Evolutionary conservation across 2,888 invertebrate genomes (phyloP).

Genomic region (Netelia fuscicornis): DNA sequence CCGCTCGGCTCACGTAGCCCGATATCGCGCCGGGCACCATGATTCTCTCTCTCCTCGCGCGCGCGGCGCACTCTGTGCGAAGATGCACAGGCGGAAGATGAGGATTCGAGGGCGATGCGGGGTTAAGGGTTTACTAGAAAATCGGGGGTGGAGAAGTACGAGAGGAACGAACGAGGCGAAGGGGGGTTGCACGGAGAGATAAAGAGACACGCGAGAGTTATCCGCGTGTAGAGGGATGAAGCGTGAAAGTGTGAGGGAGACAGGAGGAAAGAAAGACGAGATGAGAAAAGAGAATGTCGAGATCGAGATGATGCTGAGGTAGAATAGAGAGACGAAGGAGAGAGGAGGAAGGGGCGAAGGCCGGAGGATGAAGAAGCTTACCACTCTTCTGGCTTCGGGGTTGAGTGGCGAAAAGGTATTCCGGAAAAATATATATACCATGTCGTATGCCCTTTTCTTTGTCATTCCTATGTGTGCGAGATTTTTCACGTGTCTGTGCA

Average conservation of each 20-base stretch:
- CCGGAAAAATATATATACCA: conserved; percentile 56
- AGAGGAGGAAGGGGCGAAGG: conserved; percentile 1
- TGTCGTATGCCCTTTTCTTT: conserved; percentile 40
- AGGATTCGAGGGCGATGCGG: conserved; percentile 49
- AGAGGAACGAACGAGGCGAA: background rate
- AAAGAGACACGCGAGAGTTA: conserved; percentile 66
- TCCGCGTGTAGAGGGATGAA: conserved; percentile 65
- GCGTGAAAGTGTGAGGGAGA: conserved; percentile 51
- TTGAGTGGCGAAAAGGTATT: conserved; percentile 59
- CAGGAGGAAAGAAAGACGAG: conserved; percentile 53
- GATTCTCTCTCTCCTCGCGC: conserved; percentile 51
- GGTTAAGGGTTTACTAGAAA: conserved; percentile 66
- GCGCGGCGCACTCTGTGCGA: conserved; percentile 43
- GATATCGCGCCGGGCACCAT: conserved; percentile 66
- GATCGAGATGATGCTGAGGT: conserved; percentile 23
- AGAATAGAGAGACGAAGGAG: conserved; percentile 21
- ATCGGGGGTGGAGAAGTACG: conserved; percentile 20
- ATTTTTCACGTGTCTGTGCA: background rate
- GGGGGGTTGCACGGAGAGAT: conserved; percentile 45
- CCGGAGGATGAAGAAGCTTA: conserved; percentile 54
- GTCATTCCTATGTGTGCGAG: background rate
- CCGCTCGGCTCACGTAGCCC: conserved; percentile 67
- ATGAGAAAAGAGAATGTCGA: conserved; percentile 63
- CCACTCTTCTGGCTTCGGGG: conserved; percentile 43
- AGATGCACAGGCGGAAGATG: conserved; percentile 38